Evolutionary conservation across 2,113 vertebrate genomes (phyloP).

Genomic region (Tympanuchus pallidicinctus): DNA sequence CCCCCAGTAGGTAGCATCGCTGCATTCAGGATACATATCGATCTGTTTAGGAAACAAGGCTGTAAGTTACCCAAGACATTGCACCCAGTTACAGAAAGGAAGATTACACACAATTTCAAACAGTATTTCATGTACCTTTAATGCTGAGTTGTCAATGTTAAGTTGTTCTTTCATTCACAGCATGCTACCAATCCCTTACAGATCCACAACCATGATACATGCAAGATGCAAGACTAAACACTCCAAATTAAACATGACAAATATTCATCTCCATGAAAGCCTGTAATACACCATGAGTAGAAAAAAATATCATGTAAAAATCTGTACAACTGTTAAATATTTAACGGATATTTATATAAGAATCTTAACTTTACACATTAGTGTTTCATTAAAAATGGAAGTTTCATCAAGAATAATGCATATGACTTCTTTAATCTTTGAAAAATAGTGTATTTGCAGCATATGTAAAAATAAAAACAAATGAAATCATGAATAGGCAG

Average conservation of each 20-base stretch:
- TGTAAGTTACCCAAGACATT: neutral
- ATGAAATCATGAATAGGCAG: neutral
- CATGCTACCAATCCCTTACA: slow-evolving; percentile 9
- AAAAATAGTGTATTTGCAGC: neutral
- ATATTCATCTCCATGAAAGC: neutral
- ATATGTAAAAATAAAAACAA: neutral
- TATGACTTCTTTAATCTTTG: neutral
- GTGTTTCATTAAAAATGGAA: neutral
- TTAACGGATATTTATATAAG: neutral
- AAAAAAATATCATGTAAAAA: neutral
- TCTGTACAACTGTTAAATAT: neutral
- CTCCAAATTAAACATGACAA: neutral
- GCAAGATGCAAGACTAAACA: neutral
- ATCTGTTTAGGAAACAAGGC: neutral
- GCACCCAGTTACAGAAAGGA: neutral
- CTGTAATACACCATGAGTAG: neutral
- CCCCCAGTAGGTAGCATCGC: neutral
- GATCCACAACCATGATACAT: slow-evolving; percentile 2
- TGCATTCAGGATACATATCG: neutral
- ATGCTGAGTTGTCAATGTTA: neutral
- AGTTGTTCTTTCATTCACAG: neutral
- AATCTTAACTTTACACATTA: neutral
- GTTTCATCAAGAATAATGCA: neutral
- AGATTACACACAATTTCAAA: neutral
- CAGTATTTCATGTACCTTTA: neutral